phyloP scores from a whole-genome alignment of 2,888 invertebrate species.

The Tolmerus cingulatus region DNA sequence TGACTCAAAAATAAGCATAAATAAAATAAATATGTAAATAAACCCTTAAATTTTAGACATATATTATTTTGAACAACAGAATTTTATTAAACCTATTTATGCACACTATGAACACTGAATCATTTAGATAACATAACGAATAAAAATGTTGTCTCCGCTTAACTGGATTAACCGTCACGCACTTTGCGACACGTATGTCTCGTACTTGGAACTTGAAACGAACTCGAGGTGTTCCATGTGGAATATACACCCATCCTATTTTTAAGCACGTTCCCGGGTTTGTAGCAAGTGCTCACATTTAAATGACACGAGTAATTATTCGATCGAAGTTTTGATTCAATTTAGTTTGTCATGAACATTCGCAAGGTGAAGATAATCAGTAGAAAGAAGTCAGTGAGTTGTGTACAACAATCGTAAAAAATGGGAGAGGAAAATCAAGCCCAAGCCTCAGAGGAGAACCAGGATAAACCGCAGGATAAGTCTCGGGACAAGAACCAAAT shows the following conservation, averaged over 20 bases:
- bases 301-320: slow-evolving; percentile 2
- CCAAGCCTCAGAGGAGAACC: neutral
- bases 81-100: neutral
- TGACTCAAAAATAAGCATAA: too few relatives aligned
- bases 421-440: slow-evolving; percentile 10
- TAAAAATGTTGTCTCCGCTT: neutral
- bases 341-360: slow-evolving; percentile 14
- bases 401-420: neutral
- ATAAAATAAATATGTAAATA: too few relatives aligned
- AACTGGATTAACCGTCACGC: neutral
- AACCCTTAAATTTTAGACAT: too few relatives aligned
- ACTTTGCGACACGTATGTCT: neutral
- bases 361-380: neutral
- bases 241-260: neutral
- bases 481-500: neutral
- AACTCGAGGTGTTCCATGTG: neutral
- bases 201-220: neutral
- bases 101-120: too few relatives aligned
- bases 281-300: neutral
- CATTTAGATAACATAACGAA: neutral
- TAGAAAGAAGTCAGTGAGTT: neutral
- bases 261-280: neutral
- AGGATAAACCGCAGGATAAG: neutral
- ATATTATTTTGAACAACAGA: neutral
- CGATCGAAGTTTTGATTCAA: slow-evolving; percentile 13